These are phyloP conservation scores for Pseudococcus longispinus DNA, from an alignment of 2,888 invertebrate genomes.

Conservation along the genomic window DNA sequence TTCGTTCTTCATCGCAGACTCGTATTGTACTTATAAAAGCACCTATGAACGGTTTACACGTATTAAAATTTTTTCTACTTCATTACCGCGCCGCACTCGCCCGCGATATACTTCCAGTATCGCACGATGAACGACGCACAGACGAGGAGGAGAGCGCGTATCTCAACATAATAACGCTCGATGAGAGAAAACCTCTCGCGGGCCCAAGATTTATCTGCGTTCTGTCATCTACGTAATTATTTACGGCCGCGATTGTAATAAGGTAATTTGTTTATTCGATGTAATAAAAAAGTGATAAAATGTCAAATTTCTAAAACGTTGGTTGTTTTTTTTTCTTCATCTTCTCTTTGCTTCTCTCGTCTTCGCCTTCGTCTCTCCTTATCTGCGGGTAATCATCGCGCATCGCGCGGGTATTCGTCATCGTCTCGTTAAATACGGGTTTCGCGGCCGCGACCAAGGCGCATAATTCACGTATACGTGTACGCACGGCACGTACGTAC, in stretches of 20 bases:
- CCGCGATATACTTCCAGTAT: not conserved
- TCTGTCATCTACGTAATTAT: conserved; percentile 46
- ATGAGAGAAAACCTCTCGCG: conserved; percentile 41
- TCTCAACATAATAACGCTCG: conserved; percentile 30
- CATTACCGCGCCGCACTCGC: not conserved
- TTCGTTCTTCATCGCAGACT: not conserved
- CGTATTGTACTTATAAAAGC: not conserved
- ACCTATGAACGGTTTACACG: not conserved
- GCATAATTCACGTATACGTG: not conserved
- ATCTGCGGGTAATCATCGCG: conserved; percentile 16
- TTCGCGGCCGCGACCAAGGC: not conserved
- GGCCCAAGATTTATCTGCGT: conserved; percentile 41
- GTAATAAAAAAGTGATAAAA: conserved; percentile 47
- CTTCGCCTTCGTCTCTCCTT: not conserved
- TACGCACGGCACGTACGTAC: too few relatives aligned
- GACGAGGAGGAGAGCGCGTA: not conserved
- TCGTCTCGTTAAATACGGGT: conserved; percentile 23
- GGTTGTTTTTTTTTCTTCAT: not conserved
- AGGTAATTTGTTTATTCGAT: conserved; percentile 44
- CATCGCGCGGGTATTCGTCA: conserved; percentile 10
- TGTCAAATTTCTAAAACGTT: conserved; percentile 40
- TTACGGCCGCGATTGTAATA: conserved; percentile 45
- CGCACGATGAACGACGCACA: not conserved
- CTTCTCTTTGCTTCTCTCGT: not conserved
- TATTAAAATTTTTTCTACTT: conserved; percentile 33